A percentile compares a stretch with the other conserved stretches of the same genome.
Conservation (phyloP, 2,797 vertebrate species). For the Acanthis flammea region DNA sequence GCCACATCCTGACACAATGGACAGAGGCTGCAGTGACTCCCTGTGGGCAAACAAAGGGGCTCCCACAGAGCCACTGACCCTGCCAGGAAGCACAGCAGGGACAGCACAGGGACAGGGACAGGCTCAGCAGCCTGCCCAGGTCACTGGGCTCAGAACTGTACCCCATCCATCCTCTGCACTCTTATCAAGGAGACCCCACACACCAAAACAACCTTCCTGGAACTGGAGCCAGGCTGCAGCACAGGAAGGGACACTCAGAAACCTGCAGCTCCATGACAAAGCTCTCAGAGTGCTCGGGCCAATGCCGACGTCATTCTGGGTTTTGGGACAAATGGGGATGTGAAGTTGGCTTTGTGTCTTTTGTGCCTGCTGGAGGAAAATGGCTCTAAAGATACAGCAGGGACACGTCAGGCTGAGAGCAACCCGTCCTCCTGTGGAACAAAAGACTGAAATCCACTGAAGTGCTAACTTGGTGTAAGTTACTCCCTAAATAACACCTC, state of each 20-base stretch:
- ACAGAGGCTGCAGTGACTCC: conserved; percentile 10
- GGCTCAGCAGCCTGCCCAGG: neutral
- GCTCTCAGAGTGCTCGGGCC: neutral
- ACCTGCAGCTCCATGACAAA: neutral
- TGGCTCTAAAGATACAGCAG: neutral
- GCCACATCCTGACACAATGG: neutral
- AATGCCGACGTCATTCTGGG: neutral
- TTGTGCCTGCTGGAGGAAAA: neutral
- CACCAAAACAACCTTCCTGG: neutral
- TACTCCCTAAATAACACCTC: neutral
- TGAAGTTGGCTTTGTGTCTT: neutral
- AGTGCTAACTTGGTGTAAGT: neutral
- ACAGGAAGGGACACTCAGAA: neutral
- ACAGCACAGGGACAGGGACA: neutral
- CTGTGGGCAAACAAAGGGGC: neutral
- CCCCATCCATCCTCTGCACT: neutral
- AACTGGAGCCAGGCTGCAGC: neutral
- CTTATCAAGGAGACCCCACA: neutral
- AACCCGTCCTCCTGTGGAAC: neutral
- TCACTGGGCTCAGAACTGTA: neutral
- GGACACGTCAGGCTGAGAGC: neutral
- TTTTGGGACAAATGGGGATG: neutral
- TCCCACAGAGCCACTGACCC: neutral
- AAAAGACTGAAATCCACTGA: neutral
- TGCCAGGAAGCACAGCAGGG: neutral